phyloP scores from a whole-genome alignment of 2,797 vertebrate species.

The Serranus cabrilla region DNA sequence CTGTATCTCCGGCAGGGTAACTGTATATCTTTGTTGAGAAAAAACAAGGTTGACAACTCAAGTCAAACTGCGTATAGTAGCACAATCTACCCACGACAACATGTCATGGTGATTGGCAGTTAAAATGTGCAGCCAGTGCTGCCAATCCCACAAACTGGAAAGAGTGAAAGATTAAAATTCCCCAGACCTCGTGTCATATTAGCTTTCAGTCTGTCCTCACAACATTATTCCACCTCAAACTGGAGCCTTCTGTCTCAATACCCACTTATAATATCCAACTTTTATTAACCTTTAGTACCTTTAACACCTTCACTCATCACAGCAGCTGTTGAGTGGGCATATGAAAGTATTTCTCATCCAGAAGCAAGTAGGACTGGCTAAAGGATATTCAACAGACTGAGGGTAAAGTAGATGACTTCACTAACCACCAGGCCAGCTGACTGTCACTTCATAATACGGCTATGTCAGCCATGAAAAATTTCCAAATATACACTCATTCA shows the following conservation, averaged over 20 bases:
- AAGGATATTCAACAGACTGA: not conserved
- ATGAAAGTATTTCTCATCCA: not conserved
- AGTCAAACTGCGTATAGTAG: not conserved
- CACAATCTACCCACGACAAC: not conserved
- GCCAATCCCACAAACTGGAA: slow-evolving; percentile 22
- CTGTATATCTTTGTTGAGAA: not conserved
- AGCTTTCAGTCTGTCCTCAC: not conserved
- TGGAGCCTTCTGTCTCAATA: slow-evolving; percentile 2
- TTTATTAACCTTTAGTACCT: not conserved
- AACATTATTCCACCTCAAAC: not conserved
- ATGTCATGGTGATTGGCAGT: not conserved
- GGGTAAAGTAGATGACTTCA: not conserved
- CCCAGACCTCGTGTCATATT: slow-evolving; percentile 1
- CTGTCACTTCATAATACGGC: not conserved
- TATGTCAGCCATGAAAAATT: not conserved
- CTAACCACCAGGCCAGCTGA: not conserved
- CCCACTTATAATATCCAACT: slow-evolving; percentile 6
- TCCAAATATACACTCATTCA: not conserved
- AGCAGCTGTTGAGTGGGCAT: no score
- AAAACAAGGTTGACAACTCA: not conserved
- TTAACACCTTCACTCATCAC: not conserved
- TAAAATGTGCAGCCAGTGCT: not conserved
- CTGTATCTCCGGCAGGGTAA: not conserved
- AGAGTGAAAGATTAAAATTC: slow-evolving; percentile 13
- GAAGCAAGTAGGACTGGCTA: no score